These are phyloP conservation scores for Cataglyphis livida DNA, from an alignment of 2,888 invertebrate genomes.

Conservation along the genomic window DNA sequence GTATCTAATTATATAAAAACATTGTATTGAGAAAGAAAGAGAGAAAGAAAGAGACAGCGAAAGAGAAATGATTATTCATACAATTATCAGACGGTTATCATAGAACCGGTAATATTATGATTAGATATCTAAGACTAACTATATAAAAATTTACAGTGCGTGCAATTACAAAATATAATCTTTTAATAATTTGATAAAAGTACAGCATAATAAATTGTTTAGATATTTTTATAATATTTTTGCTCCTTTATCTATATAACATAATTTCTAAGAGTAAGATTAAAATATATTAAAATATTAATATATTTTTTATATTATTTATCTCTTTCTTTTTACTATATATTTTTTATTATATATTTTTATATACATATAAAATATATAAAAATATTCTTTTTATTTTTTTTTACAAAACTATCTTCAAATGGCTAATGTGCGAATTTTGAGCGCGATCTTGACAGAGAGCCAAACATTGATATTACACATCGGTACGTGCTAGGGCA, in stretches of 20 bases:
- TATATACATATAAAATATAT: neutral
- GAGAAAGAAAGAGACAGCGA: neutral
- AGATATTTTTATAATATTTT: neutral
- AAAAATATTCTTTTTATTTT: neutral
- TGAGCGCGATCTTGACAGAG: neutral
- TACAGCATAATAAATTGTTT: neutral
- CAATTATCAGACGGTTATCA: neutral
- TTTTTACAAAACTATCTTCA: neutral
- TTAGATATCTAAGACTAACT: neutral
- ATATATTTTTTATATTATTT: neutral
- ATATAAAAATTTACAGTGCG: neutral
- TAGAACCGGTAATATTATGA: neutral
- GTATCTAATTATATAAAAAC: constrained; percentile 17
- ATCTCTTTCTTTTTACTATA: too few species aligned
- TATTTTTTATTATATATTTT: neutral
- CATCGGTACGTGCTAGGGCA: neutral
- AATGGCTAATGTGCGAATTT: neutral
- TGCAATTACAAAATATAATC: neutral
- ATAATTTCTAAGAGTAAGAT: neutral
- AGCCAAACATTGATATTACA: neutral
- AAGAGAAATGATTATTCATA: neutral
- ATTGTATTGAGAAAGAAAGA: neutral
- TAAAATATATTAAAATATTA: neutral
- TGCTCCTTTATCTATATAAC: neutral
- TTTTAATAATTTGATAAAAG: neutral